Conservation (phyloP, 2,113 vertebrate genomes). For the Tamias sibiricus region DNA sequence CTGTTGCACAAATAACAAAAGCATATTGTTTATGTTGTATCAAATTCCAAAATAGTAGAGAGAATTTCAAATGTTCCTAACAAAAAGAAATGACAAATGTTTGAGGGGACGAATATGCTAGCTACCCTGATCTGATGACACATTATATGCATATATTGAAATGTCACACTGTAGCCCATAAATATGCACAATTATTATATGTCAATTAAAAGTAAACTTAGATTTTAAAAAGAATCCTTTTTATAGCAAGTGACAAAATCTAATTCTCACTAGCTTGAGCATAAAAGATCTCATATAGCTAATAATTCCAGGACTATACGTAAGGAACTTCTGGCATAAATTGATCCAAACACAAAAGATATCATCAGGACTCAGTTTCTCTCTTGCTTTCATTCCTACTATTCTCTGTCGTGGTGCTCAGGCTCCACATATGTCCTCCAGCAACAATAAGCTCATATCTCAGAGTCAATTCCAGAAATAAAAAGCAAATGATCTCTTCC, state of each 20-base stretch:
- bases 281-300: not conserved
- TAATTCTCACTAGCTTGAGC: not conserved
- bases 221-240: not conserved
- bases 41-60: not conserved
- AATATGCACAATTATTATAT: not conserved
- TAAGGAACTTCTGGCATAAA: not conserved
- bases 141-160: not conserved
- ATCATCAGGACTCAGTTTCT: not conserved
- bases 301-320: not conserved
- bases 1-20: constrained; percentile 3
- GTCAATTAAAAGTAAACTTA: not conserved
- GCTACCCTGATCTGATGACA: not conserved
- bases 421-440: not conserved
- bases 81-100: not conserved
- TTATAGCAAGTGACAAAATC: constrained; percentile 19
- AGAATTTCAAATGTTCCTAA: not conserved
- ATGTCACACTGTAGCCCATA: not conserved
- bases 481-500: not conserved
- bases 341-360: not conserved
- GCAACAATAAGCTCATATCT: not conserved
- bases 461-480: not conserved
- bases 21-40: not conserved
- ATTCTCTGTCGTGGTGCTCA: not conserved
- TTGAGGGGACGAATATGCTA: not conserved
- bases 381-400: not conserved